These are phyloP conservation scores for Odocoileus hemionus DNA, from an alignment of 2,113 vertebrate genomes.

Conservation along the genomic window DNA sequence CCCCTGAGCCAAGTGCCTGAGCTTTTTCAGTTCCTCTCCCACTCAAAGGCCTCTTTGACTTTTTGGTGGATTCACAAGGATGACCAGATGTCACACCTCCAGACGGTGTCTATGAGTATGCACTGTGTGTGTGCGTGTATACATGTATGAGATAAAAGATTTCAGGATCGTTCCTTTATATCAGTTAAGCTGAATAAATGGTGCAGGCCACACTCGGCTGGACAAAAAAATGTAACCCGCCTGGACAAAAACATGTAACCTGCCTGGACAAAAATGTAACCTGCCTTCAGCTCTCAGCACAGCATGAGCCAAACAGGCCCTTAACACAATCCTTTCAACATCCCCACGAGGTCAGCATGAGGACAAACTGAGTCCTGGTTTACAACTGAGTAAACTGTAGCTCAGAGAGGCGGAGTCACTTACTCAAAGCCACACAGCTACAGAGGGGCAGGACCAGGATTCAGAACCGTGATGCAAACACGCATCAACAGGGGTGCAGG, in stretches of 20 bases:
- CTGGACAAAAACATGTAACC: neutral
- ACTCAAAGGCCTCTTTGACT: neutral
- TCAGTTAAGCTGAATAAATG: neutral
- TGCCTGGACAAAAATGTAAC: too few species aligned
- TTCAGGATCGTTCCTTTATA: neutral
- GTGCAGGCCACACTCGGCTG: neutral
- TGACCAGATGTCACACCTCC: neutral
- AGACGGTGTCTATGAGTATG: neutral
- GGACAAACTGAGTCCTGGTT: neutral
- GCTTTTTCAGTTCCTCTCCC: neutral
- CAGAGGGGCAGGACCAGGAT: neutral
- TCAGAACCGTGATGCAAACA: rapidly evolving
- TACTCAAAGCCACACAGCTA: neutral
- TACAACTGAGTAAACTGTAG: neutral
- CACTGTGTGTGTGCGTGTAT: too few species aligned
- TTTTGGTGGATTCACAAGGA: neutral
- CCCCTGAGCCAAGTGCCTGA: neutral
- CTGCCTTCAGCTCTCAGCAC: neutral
- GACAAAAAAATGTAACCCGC: too few species aligned
- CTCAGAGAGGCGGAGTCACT: neutral
- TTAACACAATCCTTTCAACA: neutral
- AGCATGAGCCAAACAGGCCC: neutral
- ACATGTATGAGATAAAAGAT: neutral
- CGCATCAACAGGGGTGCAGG: rapidly evolving
- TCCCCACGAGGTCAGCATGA: rapidly evolving